Evolutionary conservation across 2,797 vertebrate genomes (phyloP).

Genomic region (Pangasius krempfi): DNA sequence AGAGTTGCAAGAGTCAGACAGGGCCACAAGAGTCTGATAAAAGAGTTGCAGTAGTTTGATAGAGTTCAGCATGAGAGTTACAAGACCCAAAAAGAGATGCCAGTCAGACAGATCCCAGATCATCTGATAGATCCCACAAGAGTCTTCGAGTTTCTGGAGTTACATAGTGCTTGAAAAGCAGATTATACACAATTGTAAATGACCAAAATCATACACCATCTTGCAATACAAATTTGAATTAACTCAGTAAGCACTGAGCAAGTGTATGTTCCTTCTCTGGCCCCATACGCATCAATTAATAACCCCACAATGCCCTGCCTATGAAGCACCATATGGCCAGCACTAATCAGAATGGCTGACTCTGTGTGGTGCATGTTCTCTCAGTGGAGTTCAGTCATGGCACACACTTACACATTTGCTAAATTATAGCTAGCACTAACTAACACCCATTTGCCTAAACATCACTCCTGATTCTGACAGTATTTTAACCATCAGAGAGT

Average conservation of each 20-base stretch:
- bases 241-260: background rate
- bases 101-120: too few relatives aligned
- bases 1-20: background rate
- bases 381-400: background rate
- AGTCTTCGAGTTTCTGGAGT: background rate
- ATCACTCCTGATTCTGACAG: background rate
- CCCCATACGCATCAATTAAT: conserved; percentile 68
- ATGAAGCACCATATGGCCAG: conserved; percentile 61
- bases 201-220: background rate
- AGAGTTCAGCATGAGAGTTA: background rate
- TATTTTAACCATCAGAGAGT: background rate
- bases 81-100: background rate
- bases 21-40: background rate
- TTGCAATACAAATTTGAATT: background rate
- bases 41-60: background rate
- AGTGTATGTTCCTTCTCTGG: conserved; percentile 44
- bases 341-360: conserved; percentile 60
- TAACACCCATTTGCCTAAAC: background rate
- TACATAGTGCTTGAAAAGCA: background rate
- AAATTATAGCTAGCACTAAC: background rate
- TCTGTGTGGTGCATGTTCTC: conserved; percentile 1
- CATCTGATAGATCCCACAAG: background rate
- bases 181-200: background rate
- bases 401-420: background rate
- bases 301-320: conserved; percentile 39